Conservation (phyloP, 2,888 invertebrate species). For the Thecophora atra region DNA sequence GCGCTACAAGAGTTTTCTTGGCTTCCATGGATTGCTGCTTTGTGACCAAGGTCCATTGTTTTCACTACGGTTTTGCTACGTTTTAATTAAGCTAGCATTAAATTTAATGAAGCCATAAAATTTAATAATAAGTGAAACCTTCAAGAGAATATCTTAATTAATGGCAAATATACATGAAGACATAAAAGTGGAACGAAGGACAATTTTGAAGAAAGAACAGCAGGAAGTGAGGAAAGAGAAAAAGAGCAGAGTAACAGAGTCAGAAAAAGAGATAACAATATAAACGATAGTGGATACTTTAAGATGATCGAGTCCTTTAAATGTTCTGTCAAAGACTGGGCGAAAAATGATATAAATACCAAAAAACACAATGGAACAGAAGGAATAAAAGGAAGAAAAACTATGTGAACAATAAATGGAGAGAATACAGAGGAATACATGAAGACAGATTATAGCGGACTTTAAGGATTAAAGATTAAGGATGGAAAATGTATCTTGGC, state of each 20-base stretch:
- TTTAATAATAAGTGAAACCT: neutral
- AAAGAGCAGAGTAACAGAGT: neutral
- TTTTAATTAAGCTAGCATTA: slow-evolving; percentile 32
- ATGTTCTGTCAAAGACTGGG: too few species aligned
- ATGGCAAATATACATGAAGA: neutral
- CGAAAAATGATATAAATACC: neutral
- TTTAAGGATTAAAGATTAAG: too few species aligned
- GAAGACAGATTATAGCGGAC: too few species aligned
- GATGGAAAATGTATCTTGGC: too few species aligned
- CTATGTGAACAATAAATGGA: too few species aligned
- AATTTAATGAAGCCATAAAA: slow-evolving; percentile 30
- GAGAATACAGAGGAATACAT: neutral
- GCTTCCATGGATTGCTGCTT: too few species aligned
- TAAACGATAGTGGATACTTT: neutral
- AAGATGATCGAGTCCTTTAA: too few species aligned
- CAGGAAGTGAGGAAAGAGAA: neutral
- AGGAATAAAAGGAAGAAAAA: neutral
- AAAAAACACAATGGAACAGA: neutral
- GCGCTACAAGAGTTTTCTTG: too few species aligned
- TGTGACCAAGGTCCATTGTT: too few species aligned
- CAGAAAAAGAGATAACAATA: neutral
- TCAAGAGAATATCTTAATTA: neutral
- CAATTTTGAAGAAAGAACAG: neutral
- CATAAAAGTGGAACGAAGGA: too few species aligned
- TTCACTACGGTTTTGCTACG: neutral